Percentiles rank a stretch among this genome's conserved stretches.
phyloP scores from a whole-genome alignment of 2,888 invertebrate genomes.

The Gymnosoma rotundatum region DNA sequence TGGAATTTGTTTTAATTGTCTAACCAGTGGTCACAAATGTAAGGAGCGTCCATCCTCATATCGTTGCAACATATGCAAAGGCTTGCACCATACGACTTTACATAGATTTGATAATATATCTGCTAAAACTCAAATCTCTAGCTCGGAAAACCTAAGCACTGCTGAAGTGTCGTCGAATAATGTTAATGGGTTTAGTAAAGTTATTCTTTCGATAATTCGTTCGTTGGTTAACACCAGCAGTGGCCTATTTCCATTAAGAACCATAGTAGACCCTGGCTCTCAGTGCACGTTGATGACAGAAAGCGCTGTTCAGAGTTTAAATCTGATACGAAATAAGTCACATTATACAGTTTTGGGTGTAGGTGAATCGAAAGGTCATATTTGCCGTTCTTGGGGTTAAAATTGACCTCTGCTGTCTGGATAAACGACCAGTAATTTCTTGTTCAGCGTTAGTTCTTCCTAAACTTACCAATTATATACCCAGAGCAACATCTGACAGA shows the following conservation, averaged over 20 bases:
- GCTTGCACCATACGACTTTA: too few relatives aligned
- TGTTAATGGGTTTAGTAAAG: too few relatives aligned
- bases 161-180: too few relatives aligned
- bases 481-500: neutral
- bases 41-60: too few relatives aligned
- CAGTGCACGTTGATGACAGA: slow-evolving; percentile 29
- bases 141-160: too few relatives aligned
- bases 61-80: too few relatives aligned
- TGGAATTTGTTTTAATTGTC: too few relatives aligned
- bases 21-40: too few relatives aligned
- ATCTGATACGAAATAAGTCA: slow-evolving; percentile 12
- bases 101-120: too few relatives aligned
- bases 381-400: neutral
- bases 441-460: slow-evolving; percentile 34
- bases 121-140: too few relatives aligned
- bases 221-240: neutral
- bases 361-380: neutral
- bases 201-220: slow-evolving; percentile 6
- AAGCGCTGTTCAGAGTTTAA: slow-evolving; percentile 27
- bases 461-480: slow-evolving; percentile 28
- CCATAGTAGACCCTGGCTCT: slow-evolving; percentile 23
- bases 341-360: slow-evolving; percentile 5
- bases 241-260: slow-evolving; percentile 19
- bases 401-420: neutral
- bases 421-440: slow-evolving; percentile 1